Percentiles rank a stretch among this genome's conserved stretches.
Evolutionary conservation across 2,797 vertebrate species (phyloP).

Genomic region (Sarcoramphus papa): DNA sequence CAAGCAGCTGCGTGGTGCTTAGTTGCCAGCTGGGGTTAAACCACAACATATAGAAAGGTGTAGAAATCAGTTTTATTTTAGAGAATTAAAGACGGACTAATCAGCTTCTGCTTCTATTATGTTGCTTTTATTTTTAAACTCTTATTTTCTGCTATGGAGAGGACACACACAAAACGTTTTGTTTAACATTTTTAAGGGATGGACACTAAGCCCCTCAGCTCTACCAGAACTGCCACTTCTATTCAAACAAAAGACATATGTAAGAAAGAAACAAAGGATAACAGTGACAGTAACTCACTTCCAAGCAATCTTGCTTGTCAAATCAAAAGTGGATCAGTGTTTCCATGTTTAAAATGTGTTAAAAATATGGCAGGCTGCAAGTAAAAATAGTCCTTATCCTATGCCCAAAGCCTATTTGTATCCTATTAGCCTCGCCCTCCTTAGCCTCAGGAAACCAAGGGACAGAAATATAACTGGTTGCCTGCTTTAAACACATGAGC

Average conservation of each 20-base stretch:
- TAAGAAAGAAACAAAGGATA: neutral
- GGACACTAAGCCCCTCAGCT: neutral
- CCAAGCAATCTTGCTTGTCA: neutral
- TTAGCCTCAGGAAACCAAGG: neutral
- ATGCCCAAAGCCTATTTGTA: neutral
- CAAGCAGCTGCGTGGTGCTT: too few species aligned
- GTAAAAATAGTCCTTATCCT: neutral
- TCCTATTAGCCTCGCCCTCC: neutral
- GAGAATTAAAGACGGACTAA: neutral
- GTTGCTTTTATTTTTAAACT: neutral
- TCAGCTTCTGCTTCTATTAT: neutral
- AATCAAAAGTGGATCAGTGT: neutral
- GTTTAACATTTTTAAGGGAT: neutral
- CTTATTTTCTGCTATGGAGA: neutral
- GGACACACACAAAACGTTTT: neutral
- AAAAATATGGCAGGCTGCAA: neutral
- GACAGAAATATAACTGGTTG: neutral
- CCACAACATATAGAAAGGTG: neutral
- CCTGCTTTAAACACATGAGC: neutral
- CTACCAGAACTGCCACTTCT: neutral
- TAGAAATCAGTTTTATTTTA: neutral
- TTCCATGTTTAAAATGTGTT: neutral
- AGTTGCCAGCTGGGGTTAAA: too few species aligned
- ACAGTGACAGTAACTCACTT: neutral
- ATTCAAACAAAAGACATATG: neutral